These are phyloP conservation scores for Erpobdella octoculata DNA, from an alignment of 2,888 invertebrate species.

Conservation along the genomic window DNA sequence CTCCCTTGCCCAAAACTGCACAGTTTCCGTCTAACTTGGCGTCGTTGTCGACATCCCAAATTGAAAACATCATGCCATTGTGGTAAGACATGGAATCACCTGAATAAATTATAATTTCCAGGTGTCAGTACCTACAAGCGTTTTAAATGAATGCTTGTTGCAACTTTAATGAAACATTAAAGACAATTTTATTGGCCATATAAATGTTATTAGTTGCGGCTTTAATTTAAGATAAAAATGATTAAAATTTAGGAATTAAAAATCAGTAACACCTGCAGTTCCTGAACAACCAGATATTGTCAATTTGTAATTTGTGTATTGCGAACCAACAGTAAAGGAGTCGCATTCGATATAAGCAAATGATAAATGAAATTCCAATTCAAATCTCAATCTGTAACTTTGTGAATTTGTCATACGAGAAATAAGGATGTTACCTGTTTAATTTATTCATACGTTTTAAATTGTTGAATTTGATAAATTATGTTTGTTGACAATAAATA, in stretches of 20 bases:
- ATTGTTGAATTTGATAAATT: no score
- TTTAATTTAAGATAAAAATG: background rate
- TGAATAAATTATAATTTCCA: slow-evolving; percentile 26
- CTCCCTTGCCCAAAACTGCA: slow-evolving; percentile 48
- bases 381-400: no score
- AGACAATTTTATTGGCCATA: background rate
- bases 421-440: no score
- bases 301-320: slow-evolving; percentile 42
- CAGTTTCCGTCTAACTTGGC: slow-evolving; percentile 46
- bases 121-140: background rate
- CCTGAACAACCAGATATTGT: slow-evolving; percentile 36
- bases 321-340: slow-evolving; percentile 43
- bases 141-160: background rate
- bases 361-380: slow-evolving; percentile 45
- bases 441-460: no score
- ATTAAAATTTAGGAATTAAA: background rate
- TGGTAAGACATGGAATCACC: slow-evolving; percentile 49
- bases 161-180: background rate
- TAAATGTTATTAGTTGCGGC: background rate
- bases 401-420: no score
- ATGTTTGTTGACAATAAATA: no score
- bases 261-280: slow-evolving; percentile 34
- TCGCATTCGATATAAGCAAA: slow-evolving; percentile 44
- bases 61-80: slow-evolving; percentile 49
- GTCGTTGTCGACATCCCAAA: slow-evolving; percentile 50